These are phyloP conservation scores for Cosmorhoe ocellata DNA, from an alignment of 2,888 invertebrate genomes.

Conservation along the genomic window DNA sequence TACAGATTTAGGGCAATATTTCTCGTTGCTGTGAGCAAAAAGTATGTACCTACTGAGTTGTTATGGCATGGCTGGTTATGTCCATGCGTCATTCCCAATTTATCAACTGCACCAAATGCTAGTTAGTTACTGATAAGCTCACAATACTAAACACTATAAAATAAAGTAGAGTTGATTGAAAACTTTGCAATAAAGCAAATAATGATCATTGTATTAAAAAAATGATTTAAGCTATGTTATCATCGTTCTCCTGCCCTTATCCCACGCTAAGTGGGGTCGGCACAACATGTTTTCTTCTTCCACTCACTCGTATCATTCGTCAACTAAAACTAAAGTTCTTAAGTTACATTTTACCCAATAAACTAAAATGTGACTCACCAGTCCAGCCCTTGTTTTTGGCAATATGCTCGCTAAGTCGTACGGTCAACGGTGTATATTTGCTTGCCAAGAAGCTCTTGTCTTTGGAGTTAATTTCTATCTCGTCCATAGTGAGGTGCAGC, in stretches of 20 bases:
- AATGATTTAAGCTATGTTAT: too few relatives aligned
- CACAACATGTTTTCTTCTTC: too few relatives aligned
- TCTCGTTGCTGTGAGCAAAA: too few relatives aligned
- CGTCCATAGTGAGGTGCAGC: constrained; percentile 93
- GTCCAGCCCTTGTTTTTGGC: constrained; percentile 89
- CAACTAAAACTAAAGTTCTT: too few relatives aligned
- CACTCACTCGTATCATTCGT: too few relatives aligned
- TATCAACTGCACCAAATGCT: constrained; percentile 1
- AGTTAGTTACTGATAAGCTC: neutral
- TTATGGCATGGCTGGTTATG: too few relatives aligned
- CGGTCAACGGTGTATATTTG: constrained; percentile 96
- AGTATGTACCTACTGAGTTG: too few relatives aligned
- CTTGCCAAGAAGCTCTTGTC: constrained; percentile 96
- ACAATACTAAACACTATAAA: neutral
- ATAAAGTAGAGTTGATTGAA: neutral
- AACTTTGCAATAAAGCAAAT: too few relatives aligned
- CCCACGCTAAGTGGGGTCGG: too few relatives aligned
- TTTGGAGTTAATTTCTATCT: constrained; percentile 91
- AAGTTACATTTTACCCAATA: neutral
- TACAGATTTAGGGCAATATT: too few relatives aligned
- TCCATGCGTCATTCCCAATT: constrained; percentile 3
- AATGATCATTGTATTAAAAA: too few relatives aligned
- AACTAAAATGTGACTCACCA: constrained; percentile 54
- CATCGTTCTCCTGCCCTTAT: too few relatives aligned
- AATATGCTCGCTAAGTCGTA: constrained; percentile 91